Base-by-base conservation (phyloP, 2,888 invertebrate species). In the Muscina levida region DNA sequence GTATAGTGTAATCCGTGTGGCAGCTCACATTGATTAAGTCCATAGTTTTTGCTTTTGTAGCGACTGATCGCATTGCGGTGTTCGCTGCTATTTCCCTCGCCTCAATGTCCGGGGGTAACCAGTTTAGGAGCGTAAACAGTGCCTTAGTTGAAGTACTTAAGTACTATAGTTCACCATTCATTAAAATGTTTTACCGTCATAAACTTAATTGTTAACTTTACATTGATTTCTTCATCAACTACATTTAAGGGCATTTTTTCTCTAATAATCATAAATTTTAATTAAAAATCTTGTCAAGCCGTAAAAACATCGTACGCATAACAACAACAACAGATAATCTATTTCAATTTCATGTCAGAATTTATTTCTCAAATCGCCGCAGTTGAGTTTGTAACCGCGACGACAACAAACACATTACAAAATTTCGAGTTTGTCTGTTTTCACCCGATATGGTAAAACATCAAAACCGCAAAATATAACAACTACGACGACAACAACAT, bases 201-300 rank as follows among this genome's bases (percentile, higher is more conserved):
- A n/a, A n/a, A n/a, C n/a, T n/a, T n/a, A n/a, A n/a, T n/a, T n/a
- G n/a, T n/a, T n/a, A n/a, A n/a, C n/a, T n/a, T n/a, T n/a, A n/a
- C n/a, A n/a, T n/a, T 73, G 22, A 2, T 22, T 67, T 15, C 10
- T 39, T 31, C 26, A 13, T 56, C n/a, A 24, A 2, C n/a, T 39
- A 19, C 48, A 68, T 62, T 76, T 76, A 70, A 66, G 65, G 79
- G n/a, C 48, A 70, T 73, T 80, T 68, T 39, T n/a, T n/a, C n/a
- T n/a, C n/a, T n/a, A 80, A 80, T 80, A 80, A 80, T 73, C 68
- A 77, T 73, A 80, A 77, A 77, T 77, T 77, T 74, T 73, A 67
- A 77, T 80, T 73, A 71, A 46, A 56, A 67, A 73, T n/a, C 56
- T 80, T 17, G 3, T 31, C 8, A 31, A 31, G 31, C 31, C 8